Evolutionary conservation across 1,140 invertebrate species (phyloP).

Genomic region (Drosophila parvula): DNA sequence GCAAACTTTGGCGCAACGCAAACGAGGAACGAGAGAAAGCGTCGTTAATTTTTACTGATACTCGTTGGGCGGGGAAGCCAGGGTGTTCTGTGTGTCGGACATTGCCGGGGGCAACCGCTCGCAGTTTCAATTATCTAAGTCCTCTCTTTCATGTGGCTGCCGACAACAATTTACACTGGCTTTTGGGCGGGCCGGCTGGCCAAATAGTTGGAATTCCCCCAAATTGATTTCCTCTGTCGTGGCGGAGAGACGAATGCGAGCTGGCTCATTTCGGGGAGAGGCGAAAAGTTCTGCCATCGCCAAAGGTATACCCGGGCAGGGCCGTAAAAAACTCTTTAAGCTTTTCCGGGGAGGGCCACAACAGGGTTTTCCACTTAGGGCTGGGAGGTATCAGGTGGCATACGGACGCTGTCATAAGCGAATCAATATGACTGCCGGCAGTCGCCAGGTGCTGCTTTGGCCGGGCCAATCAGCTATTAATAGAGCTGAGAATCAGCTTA

Average conservation of each 20-base stretch:
- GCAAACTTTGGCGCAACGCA: conserved; percentile 64
- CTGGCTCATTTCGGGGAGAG: conserved; percentile 35
- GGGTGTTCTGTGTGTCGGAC: conserved; percentile 11
- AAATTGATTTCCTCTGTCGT: conserved; percentile 69
- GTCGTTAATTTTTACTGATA: conserved; percentile 77
- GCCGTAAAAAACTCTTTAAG: conserved; percentile 51
- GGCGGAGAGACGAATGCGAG: conserved; percentile 37
- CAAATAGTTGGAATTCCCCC: conserved; percentile 58
- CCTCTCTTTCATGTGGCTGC: conserved; percentile 72
- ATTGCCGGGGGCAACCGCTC: conserved; percentile 45
- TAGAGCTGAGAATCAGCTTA: conserved; percentile 57
- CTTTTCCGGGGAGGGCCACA: conserved; percentile 27
- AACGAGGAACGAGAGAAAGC: conserved; percentile 56
- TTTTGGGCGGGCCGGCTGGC: conserved; percentile 30
- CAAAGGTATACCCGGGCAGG: conserved; percentile 44
- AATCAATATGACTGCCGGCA: conserved; percentile 55
- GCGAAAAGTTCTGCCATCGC: conserved; percentile 26
- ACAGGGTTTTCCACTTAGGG: conserved; percentile 68
- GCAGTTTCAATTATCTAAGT: conserved; percentile 75
- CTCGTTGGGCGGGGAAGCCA: neutral
- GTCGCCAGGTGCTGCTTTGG: conserved; percentile 46
- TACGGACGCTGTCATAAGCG: conserved; percentile 56
- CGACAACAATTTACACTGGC: conserved; percentile 51
- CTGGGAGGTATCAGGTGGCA: conserved; percentile 37
- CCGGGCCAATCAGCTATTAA: conserved; percentile 68